These are phyloP conservation scores for Pseudomyrmex sp. DNA, from an alignment of 1,140 invertebrate genomes.

Conservation along the genomic window DNA sequence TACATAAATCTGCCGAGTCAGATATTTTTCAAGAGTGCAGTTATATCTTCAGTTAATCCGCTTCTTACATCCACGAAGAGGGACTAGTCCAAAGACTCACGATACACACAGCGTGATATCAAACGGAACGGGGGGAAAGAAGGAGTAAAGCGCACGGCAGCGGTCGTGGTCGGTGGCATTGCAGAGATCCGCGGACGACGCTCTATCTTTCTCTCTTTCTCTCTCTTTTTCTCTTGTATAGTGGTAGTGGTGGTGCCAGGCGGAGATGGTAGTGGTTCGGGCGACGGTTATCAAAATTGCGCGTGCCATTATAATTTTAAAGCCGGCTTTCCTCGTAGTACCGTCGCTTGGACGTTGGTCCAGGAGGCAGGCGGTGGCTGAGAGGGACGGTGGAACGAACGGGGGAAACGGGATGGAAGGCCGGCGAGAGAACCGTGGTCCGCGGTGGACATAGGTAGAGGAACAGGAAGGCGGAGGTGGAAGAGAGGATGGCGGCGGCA, in stretches of 20 bases:
- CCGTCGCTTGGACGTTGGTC: constrained; percentile 76
- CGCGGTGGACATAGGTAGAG: constrained; percentile 73
- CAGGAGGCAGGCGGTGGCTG: constrained; percentile 70
- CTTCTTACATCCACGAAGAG: constrained; percentile 39
- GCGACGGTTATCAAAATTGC: constrained; percentile 85
- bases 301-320: constrained; percentile 86
- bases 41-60: constrained; percentile 39
- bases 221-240: neutral
- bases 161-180: constrained; percentile 21
- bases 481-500: constrained; percentile 69
- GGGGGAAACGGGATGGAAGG: constrained; percentile 31
- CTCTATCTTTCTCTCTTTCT: too few species aligned
- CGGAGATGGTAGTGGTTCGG: constrained; percentile 71
- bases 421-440: constrained; percentile 39
- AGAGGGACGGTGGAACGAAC: constrained; percentile 56
- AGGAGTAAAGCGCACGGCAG: constrained; percentile 2
- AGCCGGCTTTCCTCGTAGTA: constrained; percentile 84
- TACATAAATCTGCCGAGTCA: neutral
- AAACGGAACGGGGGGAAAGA: constrained; percentile 65
- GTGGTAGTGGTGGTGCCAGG: constrained; percentile 47
- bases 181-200: constrained; percentile 1
- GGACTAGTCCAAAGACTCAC: constrained; percentile 51
- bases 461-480: constrained; percentile 73
- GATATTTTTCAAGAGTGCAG: neutral
- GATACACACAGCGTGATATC: constrained; percentile 77